phyloP scores from a whole-genome alignment of 2,888 invertebrate species.

The Spodoptera exigua region DNA sequence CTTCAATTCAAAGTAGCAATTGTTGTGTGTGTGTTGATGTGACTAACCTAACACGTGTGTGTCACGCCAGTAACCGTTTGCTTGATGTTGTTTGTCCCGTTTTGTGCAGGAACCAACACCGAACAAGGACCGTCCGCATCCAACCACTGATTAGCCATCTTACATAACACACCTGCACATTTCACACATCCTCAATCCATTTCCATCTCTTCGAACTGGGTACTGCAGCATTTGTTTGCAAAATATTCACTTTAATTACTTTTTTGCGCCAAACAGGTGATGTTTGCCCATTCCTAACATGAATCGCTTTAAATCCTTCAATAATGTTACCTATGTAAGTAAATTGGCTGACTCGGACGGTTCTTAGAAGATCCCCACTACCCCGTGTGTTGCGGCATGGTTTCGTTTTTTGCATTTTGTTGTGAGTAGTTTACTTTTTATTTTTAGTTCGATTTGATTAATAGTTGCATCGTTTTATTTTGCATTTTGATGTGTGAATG shows the following conservation, averaged over 20 bases:
- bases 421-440: constrained; percentile 81
- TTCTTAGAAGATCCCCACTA: constrained; percentile 75
- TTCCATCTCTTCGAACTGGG: constrained; percentile 32
- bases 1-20: constrained; percentile 27
- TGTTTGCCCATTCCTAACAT: constrained; percentile 22
- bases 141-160: constrained; percentile 77
- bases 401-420: constrained; percentile 87
- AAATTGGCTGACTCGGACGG: constrained; percentile 74
- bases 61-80: constrained; percentile 83
- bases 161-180: constrained; percentile 55
- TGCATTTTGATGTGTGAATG: constrained; percentile 62
- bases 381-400: constrained; percentile 84
- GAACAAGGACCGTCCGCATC: constrained; percentile 83
- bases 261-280: constrained; percentile 19
- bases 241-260: background rate
- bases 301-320: constrained; percentile 36
- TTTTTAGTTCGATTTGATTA: constrained; percentile 54
- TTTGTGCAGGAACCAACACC: constrained; percentile 86
- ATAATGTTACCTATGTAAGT: constrained; percentile 56
- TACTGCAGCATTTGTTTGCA: constrained; percentile 16
- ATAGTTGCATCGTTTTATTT: constrained; percentile 67
- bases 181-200: constrained; percentile 48
- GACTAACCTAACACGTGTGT: constrained; percentile 80
- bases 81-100: constrained; percentile 85
- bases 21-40: constrained; percentile 58